phyloP scores from a whole-genome alignment of 2,113 vertebrate genomes.

The Machaerirhynchus nigripectus region DNA sequence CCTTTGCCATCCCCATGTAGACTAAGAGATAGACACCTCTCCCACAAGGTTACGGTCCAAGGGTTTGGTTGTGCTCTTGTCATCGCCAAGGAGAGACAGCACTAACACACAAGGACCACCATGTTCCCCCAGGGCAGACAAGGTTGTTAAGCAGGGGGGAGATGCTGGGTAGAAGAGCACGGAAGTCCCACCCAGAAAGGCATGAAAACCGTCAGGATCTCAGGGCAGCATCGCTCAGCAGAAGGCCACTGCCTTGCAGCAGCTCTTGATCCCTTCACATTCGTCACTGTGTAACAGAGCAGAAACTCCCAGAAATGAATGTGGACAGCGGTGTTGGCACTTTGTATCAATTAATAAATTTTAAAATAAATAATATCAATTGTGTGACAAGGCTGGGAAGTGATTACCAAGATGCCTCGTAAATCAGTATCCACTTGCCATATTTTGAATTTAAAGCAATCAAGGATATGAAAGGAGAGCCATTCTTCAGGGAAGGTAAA shows the following conservation, averaged over 20 bases:
- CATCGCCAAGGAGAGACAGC: not conserved
- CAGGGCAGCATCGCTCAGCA: not conserved
- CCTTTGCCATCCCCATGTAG: rapidly evolving
- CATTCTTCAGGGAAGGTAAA: not conserved
- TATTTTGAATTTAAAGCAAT: not conserved
- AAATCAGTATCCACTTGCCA: not conserved
- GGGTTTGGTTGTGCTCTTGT: not conserved
- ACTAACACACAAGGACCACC: not conserved
- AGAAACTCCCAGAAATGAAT: not conserved
- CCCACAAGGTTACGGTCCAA: not conserved
- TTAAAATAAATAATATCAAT: not conserved
- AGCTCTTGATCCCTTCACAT: not conserved
- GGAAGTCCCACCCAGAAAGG: not conserved
- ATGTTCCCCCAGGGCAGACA: not conserved
- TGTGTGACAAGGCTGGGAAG: not conserved
- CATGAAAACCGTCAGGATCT: not conserved
- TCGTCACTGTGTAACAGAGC: rapidly evolving
- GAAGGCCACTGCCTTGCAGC: not conserved
- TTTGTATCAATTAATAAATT: not conserved
- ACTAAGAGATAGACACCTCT: not conserved
- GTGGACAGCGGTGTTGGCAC: rapidly evolving
- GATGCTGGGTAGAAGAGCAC: not conserved
- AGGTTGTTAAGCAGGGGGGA: not conserved
- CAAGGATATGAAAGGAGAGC: not conserved
- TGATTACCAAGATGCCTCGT: not conserved